These are phyloP conservation scores for Oophaga pumilio DNA, from an alignment of 2,113 vertebrate genomes.

Conservation along the genomic window DNA sequence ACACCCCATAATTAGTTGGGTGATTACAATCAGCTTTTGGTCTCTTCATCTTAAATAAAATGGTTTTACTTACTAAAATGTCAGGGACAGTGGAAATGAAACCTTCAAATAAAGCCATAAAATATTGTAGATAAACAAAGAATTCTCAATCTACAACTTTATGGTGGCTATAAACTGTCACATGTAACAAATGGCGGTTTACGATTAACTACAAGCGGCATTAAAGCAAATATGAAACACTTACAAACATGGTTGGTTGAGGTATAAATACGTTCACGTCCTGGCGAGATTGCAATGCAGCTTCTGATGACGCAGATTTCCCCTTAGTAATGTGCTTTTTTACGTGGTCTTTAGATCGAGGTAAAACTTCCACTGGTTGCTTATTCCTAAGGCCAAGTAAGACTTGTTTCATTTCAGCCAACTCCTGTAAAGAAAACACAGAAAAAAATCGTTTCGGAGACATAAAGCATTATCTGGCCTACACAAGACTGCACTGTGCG, in stretches of 20 bases:
- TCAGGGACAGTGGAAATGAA: constrained; percentile 32
- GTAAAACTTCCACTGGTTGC: constrained; percentile 64
- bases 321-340: constrained; percentile 61
- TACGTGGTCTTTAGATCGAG: constrained; percentile 62
- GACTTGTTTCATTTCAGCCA: constrained; percentile 91
- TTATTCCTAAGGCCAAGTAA: constrained; percentile 79
- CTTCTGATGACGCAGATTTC: constrained; percentile 62
- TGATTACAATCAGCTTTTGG: too few species aligned
- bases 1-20: not conserved
- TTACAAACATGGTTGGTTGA: constrained; percentile 92
- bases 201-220: constrained; percentile 40
- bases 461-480: not conserved
- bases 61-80: not conserved
- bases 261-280: constrained; percentile 78
- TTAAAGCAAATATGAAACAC: constrained; percentile 64
- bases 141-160: constrained; percentile 30
- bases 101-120: constrained; percentile 41
- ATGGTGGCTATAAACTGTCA: constrained; percentile 33
- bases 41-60: too few species aligned
- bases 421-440: constrained; percentile 75
- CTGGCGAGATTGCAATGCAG: constrained; percentile 66
- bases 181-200: constrained; percentile 42
- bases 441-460: not conserved
- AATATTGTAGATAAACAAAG: constrained; percentile 34
- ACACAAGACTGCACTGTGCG: not conserved